Conservation (phyloP, 2,797 vertebrate genomes). For the Gallinago nigripennis region DNA sequence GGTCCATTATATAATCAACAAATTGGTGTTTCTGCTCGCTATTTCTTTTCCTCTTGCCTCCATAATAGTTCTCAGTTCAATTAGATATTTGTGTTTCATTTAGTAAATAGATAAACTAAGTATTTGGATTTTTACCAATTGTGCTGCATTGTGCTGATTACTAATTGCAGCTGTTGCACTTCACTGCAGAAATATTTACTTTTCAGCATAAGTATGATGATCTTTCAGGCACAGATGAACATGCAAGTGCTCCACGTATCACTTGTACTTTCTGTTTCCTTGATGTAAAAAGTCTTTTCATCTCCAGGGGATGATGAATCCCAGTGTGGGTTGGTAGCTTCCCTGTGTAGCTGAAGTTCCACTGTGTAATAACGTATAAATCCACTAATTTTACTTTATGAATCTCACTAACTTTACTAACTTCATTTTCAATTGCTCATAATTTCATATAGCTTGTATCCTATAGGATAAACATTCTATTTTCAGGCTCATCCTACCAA, state of each 20-base stretch:
- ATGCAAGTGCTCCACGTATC: not conserved
- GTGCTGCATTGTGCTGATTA: not conserved
- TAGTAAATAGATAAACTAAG: conserved; percentile 4
- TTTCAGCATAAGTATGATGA: not conserved
- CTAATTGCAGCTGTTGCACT: not conserved
- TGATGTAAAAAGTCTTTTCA: not conserved
- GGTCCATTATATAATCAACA: conserved; percentile 1
- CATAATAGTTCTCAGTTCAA: not conserved
- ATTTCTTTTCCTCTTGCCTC: not conserved
- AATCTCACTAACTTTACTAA: not conserved
- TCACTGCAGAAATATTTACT: not conserved
- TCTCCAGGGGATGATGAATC: not conserved
- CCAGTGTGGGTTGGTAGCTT: not conserved
- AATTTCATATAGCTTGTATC: not conserved
- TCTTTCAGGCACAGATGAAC: not conserved
- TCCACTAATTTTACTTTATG: not conserved
- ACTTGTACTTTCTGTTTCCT: not conserved
- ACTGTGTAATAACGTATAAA: not conserved
- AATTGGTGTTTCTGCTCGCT: not conserved
- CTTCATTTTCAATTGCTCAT: not conserved
- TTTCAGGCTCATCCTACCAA: not conserved
- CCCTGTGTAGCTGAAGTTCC: not conserved
- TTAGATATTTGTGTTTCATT: not conserved
- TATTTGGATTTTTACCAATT: not conserved
- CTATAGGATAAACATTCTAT: not conserved